Conservation (phyloP, 2,888 invertebrate genomes). For the Labia minor region DNA sequence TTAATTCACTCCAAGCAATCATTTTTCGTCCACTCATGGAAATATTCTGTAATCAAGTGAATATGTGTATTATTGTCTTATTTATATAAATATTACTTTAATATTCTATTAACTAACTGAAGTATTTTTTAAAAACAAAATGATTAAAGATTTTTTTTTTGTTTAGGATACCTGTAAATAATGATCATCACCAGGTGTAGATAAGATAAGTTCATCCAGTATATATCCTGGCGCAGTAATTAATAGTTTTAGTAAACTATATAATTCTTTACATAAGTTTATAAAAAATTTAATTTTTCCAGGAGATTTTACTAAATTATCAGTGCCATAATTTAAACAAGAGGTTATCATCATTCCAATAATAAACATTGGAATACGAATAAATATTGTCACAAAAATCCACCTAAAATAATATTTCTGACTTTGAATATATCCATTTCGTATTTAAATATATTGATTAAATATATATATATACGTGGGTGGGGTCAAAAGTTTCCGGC, state of each 20-base stretch:
- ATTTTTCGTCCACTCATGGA: constrained; percentile 61
- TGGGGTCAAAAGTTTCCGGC: no score
- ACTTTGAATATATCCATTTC: no score
- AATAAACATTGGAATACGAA: background rate
- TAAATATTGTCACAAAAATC: background rate
- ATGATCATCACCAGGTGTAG: constrained; percentile 38
- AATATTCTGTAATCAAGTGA: constrained; percentile 48
- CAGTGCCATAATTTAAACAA: background rate
- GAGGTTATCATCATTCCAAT: background rate
- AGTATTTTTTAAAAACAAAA: no score
- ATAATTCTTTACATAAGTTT: background rate
- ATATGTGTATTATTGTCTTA: no score
- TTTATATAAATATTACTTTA: no score
- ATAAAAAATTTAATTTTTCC: background rate
- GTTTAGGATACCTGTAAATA: background rate
- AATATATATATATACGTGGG: no score
- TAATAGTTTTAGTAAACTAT: constrained; percentile 31
- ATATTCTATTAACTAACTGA: no score
- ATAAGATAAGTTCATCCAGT: constrained; percentile 48
- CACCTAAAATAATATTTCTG: background rate
- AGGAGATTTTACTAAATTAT: background rate
- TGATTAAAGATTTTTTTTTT: no score
- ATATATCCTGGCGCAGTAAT: constrained; percentile 43
- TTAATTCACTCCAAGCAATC: constrained; percentile 58
- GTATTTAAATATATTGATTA: no score